A percentile compares a stretch with the other conserved stretches of the same genome.
Conservation (phyloP, 2,113 vertebrate species). For the Austrofundulus limnaeus region DNA sequence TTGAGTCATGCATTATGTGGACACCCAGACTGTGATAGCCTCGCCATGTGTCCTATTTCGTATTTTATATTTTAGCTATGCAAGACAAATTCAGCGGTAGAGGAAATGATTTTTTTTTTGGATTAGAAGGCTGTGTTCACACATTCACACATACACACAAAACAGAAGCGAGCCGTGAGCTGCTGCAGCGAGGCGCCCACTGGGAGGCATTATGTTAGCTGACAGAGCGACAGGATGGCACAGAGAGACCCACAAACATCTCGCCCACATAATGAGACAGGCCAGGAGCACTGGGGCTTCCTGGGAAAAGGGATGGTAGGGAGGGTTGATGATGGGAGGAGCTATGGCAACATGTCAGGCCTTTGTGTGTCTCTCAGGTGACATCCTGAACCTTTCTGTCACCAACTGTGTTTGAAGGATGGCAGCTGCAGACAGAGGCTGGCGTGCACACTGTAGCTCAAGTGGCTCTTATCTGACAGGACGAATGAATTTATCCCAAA, state of each 20-base stretch:
- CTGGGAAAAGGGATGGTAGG: slow-evolving; percentile 18
- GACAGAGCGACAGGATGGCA: slow-evolving; percentile 68
- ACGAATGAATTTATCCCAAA: slow-evolving; percentile 59
- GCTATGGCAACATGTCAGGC: slow-evolving; percentile 55
- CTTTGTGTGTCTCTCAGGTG: slow-evolving; percentile 47
- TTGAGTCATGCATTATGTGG: slow-evolving; percentile 60
- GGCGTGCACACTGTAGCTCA: slow-evolving; percentile 31
- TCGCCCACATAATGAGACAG: slow-evolving; percentile 77
- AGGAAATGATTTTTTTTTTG: slow-evolving; percentile 36
- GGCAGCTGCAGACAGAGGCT: slow-evolving; percentile 61
- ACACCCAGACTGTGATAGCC: slow-evolving; percentile 52
- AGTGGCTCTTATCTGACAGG: slow-evolving; percentile 56
- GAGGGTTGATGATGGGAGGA: slow-evolving; percentile 39
- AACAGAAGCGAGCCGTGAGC: slow-evolving; percentile 49
- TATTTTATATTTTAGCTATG: slow-evolving; percentile 13
- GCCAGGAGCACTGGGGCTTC: slow-evolving; percentile 56
- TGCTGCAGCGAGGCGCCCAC: slow-evolving; percentile 50
- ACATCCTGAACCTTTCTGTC: slow-evolving; percentile 60
- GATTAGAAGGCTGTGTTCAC: slow-evolving; percentile 28
- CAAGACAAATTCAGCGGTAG: slow-evolving; percentile 45
- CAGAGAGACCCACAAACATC: slow-evolving; percentile 73
- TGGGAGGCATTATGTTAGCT: slow-evolving; percentile 70
- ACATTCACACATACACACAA: slow-evolving; percentile 17
- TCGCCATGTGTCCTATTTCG: slow-evolving; percentile 13
- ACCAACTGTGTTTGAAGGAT: slow-evolving; percentile 54